Evolutionary conservation across 2,888 invertebrate genomes (phyloP).

Genomic region (Drosophila nigritarsus): DNA sequence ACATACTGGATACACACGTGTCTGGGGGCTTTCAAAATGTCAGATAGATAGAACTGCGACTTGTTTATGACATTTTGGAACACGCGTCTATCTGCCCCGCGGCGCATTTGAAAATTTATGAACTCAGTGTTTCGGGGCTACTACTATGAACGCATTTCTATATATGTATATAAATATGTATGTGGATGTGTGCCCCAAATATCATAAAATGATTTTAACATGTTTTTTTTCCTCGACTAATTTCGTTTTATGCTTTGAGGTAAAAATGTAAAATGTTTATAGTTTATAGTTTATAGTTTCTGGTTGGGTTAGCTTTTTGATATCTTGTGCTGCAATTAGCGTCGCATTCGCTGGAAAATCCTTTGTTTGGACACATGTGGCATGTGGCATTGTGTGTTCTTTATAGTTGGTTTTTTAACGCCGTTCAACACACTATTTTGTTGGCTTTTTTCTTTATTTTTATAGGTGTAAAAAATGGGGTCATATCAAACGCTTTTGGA

Average conservation of each 20-base stretch:
- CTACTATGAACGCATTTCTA: conserved; percentile 16
- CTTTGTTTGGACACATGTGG: conserved; percentile 77
- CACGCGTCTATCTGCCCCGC: conserved; percentile 59
- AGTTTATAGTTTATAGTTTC: conserved; percentile 57
- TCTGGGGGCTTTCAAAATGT: conserved; percentile 71
- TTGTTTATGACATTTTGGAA: conserved; percentile 77
- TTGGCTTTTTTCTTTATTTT: conserved; percentile 36
- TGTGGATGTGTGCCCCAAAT: conserved; percentile 36
- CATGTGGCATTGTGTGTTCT: conserved; percentile 49
- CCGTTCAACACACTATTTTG: conserved; percentile 43
- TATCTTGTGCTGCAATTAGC: conserved; percentile 68
- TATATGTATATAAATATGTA: conserved; percentile 8
- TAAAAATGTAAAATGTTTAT: conserved; percentile 59
- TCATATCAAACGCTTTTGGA: conserved; percentile 65
- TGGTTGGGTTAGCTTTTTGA: conserved; percentile 41
- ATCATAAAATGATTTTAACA: conserved; percentile 70
- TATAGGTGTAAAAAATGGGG: conserved; percentile 79
- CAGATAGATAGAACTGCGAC: conserved; percentile 45
- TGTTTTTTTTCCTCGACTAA: conserved; percentile 72
- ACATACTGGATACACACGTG: conserved; percentile 42
- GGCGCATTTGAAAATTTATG: conserved; percentile 60
- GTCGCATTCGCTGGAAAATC: conserved; percentile 63
- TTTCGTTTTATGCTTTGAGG: conserved; percentile 59
- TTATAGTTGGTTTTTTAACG: conserved; percentile 40
- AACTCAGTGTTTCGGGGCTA: conserved; percentile 36